Evolutionary conservation across 2,888 invertebrate species (phyloP).

Genomic region (Aethes cnicana): DNA sequence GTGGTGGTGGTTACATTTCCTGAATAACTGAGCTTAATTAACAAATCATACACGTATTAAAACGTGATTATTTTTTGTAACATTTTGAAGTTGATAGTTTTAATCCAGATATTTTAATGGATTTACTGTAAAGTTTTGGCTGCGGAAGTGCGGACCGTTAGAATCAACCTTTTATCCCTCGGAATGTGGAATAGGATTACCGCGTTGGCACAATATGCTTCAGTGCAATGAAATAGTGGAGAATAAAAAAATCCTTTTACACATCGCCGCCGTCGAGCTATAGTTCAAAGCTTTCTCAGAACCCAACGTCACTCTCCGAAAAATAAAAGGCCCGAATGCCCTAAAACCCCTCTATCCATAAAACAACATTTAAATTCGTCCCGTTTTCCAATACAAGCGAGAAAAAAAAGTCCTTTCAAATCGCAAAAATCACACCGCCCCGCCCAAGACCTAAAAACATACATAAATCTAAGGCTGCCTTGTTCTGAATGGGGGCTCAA

Average conservation of each 20-base stretch:
- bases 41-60: too few relatives aligned
- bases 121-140: too few relatives aligned
- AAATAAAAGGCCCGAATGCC: conserved; percentile 18
- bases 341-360: conserved; percentile 21
- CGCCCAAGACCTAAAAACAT: conserved; percentile 37
- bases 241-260: conserved; percentile 5
- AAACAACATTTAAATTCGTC: conserved; percentile 28
- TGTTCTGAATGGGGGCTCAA: conserved; percentile 64
- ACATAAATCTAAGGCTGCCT: conserved; percentile 53
- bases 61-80: too few relatives aligned
- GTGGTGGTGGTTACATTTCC: too few relatives aligned
- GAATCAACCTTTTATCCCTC: conserved; percentile 6
- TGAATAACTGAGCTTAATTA: too few relatives aligned
- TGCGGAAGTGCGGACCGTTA: too few relatives aligned
- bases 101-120: too few relatives aligned
- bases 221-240: background rate
- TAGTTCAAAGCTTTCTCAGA: conserved; percentile 12
- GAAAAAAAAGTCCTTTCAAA: conserved; percentile 27
- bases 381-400: conserved; percentile 31
- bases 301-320: conserved; percentile 8
- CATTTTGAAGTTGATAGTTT: too few relatives aligned
- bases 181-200: background rate
- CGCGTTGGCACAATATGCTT: background rate
- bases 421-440: conserved; percentile 28
- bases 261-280: conserved; percentile 1